Conservation (phyloP, 2,113 vertebrate genomes). For the Brachypteracias leptosomus region DNA sequence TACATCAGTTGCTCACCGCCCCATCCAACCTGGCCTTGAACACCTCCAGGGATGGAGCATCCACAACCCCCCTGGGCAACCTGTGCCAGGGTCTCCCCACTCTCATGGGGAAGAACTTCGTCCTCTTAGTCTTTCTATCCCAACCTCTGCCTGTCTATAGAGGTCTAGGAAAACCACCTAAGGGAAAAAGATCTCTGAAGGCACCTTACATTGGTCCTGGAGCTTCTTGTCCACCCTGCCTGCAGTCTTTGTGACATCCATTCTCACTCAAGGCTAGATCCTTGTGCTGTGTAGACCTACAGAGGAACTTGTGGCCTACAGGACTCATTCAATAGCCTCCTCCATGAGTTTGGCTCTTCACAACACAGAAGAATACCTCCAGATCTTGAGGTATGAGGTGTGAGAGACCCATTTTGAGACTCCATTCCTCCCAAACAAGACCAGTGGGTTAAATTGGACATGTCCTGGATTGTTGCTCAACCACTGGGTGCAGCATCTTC, state of each 20-base stretch:
- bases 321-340: not conserved
- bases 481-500: not conserved
- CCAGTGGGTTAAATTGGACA: accelerated
- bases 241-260: not conserved
- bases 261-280: not conserved
- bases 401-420: not conserved
- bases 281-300: not conserved
- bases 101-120: no score
- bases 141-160: not conserved
- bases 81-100: no score
- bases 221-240: not conserved
- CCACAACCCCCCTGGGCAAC: no score
- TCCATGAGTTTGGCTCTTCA: not conserved
- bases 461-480: accelerated
- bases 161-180: not conserved
- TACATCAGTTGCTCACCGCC: no score
- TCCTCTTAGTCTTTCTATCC: not conserved
- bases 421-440: not conserved
- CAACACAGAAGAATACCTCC: not conserved
- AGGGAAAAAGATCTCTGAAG: not conserved
- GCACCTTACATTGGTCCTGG: not conserved
- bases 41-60: no score
- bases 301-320: not conserved
- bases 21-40: no score
- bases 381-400: no score